These are phyloP conservation scores for Cancer borealis DNA, from an alignment of 2,888 invertebrate species.

Conservation along the genomic window DNA sequence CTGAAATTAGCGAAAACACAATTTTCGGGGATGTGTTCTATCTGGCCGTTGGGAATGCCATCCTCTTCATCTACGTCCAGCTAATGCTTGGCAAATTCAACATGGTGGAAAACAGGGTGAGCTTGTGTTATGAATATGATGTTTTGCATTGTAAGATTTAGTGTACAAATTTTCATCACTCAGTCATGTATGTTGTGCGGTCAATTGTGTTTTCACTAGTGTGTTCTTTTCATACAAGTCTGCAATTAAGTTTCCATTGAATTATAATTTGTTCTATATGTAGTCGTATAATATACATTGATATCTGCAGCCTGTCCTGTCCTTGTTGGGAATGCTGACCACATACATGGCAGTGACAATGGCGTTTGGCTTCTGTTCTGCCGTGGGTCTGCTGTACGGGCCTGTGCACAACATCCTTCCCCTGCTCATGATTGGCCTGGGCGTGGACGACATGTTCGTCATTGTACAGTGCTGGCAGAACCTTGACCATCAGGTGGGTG, in stretches of 20 bases:
- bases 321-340: conserved; percentile 86
- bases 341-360: conserved; percentile 88
- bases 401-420: conserved; percentile 91
- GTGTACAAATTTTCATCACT: neutral
- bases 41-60: conserved; percentile 84
- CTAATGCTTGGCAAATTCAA: conserved; percentile 87
- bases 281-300: no score
- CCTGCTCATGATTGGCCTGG: conserved; percentile 89
- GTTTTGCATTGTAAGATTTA: neutral
- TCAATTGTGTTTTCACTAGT: neutral
- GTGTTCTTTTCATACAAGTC: neutral
- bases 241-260: neutral
- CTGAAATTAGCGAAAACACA: conserved; percentile 86
- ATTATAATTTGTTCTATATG: neutral
- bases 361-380: conserved; percentile 87
- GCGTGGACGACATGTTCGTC: conserved; percentile 92
- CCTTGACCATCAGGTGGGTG: conserved; percentile 78
- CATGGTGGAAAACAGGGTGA: conserved; percentile 87
- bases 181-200: neutral
- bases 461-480: conserved; percentile 89
- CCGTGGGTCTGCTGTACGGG: conserved; percentile 87
- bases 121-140: conserved; percentile 68
- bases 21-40: conserved; percentile 88
- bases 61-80: conserved; percentile 89
- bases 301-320: conserved; percentile 83